These are phyloP conservation scores for Phenganax subtilis DNA, from an alignment of 92 coral and sea anemone genomes.

Conservation along the genomic window DNA sequence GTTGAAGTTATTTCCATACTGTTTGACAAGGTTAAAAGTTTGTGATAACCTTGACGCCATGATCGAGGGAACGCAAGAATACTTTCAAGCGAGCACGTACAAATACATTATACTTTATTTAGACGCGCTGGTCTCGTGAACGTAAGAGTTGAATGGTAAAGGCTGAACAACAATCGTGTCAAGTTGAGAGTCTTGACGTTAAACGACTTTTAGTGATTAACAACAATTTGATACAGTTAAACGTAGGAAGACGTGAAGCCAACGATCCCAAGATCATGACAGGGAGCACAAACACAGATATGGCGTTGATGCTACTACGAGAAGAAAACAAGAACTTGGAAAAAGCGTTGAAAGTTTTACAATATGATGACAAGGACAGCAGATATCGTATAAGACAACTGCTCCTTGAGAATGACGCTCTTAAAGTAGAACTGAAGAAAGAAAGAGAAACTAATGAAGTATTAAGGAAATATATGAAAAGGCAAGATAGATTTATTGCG, in stretches of 20 bases:
- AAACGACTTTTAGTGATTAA: background rate
- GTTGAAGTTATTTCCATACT: too few species aligned
- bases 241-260: background rate
- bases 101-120: too few species aligned
- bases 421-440: conserved; percentile 15
- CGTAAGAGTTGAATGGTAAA: too few species aligned
- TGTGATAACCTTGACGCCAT: too few species aligned
- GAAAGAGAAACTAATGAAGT: conserved; percentile 40
- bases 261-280: background rate
- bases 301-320: conserved; percentile 32
- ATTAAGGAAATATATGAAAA: conserved; percentile 30
- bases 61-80: too few species aligned
- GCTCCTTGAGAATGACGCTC: conserved; percentile 11
- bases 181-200: too few species aligned
- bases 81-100: too few species aligned
- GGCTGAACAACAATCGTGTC: too few species aligned
- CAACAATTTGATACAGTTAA: background rate
- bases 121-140: too few species aligned
- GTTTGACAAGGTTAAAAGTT: too few species aligned
- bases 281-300: conserved; percentile 1
- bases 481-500: conserved; percentile 37
- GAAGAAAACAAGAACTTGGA: conserved; percentile 36
- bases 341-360: conserved; percentile 16
- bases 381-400: conserved; percentile 4
- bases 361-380: conserved; percentile 32